A percentile compares a stretch with the other conserved stretches of the same genome.
Conservation (phyloP, 2,113 vertebrate genomes). For the Neolamprologus ventralis region DNA sequence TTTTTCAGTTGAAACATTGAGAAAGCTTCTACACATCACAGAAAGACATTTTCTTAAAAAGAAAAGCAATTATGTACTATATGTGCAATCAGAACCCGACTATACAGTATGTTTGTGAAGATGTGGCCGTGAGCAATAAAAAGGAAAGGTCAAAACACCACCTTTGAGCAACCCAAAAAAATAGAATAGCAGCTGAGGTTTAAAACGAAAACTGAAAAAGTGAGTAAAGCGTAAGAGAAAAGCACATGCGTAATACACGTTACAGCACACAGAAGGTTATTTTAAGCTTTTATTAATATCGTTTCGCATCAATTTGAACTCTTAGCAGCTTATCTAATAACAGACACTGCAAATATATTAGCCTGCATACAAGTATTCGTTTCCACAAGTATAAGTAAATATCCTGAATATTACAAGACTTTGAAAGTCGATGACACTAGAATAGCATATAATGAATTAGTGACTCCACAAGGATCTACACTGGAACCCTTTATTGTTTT, state of each 20-base stretch:
- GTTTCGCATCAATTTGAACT: background rate
- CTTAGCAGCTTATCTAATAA: background rate
- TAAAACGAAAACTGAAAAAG: background rate
- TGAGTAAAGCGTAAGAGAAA: background rate
- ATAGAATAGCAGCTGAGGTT: background rate
- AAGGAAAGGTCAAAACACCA: background rate
- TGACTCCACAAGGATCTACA: background rate
- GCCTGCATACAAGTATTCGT: background rate
- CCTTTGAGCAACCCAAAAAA: background rate
- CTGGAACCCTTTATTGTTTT: background rate
- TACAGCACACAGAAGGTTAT: background rate
- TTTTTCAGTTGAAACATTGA: background rate
- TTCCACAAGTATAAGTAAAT: background rate
- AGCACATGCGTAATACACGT: fast-evolving
- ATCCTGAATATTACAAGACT: background rate
- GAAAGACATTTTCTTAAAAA: background rate
- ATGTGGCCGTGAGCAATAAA: background rate
- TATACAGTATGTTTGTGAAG: background rate
- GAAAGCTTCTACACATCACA: background rate
- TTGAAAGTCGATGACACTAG: background rate
- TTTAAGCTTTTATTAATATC: background rate
- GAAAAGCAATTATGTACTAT: background rate
- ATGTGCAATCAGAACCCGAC: background rate
- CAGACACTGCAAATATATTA: background rate
- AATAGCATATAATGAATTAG: background rate